Conservation (phyloP, 2,797 vertebrate genomes). For the Molothrus aeneus region DNA sequence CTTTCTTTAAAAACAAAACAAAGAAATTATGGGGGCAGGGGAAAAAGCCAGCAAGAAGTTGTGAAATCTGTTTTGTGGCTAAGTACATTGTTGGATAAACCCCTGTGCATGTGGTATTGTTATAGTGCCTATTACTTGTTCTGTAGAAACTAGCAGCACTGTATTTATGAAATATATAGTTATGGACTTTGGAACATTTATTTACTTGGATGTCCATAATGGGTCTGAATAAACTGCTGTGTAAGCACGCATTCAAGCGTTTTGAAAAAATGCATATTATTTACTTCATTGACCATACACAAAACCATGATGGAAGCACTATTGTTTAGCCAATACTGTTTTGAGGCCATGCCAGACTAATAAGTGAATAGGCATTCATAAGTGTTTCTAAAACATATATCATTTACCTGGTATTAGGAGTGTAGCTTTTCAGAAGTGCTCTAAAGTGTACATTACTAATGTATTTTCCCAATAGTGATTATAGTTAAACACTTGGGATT, state of each 20-base stretch:
- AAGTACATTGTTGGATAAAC: conserved; percentile 58
- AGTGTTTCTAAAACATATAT: conserved; percentile 73
- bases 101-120: conserved; percentile 53
- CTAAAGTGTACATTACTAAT: conserved; percentile 66
- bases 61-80: conserved; percentile 25
- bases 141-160: conserved; percentile 63
- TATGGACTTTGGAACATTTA: conserved; percentile 72
- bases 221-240: conserved; percentile 65
- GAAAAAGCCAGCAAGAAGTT: background rate
- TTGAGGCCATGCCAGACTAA: conserved; percentile 64
- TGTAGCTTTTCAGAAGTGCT: conserved; percentile 71
- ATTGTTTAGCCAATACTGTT: conserved; percentile 66
- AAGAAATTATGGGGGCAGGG: background rate
- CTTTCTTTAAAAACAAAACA: conserved; percentile 52
- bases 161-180: conserved; percentile 66
- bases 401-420: conserved; percentile 72
- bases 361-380: conserved; percentile 72
- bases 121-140: conserved; percentile 65
- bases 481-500: conserved; percentile 58
- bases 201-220: conserved; percentile 73
- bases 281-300: conserved; percentile 72
- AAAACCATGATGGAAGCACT: conserved; percentile 63
- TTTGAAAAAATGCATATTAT: conserved; percentile 60
- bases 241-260: conserved; percentile 51
- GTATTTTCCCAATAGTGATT: conserved; percentile 69